Evolutionary conservation across 2,888 invertebrate species (phyloP), one percentile per base, ranked within the genome.

Genomic region (Agonopterix arenella): DNA sequence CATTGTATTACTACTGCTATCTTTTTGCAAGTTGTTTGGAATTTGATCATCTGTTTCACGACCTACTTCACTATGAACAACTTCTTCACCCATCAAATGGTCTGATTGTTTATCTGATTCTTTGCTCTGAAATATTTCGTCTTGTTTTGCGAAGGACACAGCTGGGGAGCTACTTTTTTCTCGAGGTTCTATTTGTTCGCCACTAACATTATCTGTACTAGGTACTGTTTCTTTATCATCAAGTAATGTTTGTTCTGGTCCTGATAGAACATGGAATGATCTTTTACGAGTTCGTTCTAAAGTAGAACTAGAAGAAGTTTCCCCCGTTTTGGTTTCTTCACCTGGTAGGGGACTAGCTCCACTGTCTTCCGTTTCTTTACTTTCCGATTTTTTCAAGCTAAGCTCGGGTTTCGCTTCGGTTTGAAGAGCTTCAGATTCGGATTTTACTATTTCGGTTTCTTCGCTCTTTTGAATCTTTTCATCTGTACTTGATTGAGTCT

Each of bases 201-300:
- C 60, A 57, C 71, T 75, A 3, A 68, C 55, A 54, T 69, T 75
- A 73, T 90, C 80, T 51, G 79, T 65, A 57, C 28, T 73, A 80
- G 61, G 59, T 50, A 28, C 28, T 4, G 51, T 58, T 58, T 70
- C 67, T 61, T 72, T 75, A 51, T 57, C 69, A 53, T 68, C 63
- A 36, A 59, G 59, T 36, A 64, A 42, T 11, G 59, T 59, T 60
- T 46, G 76, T 55, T 80, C 79, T 1, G 88, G 88, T 1, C 85
- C 85, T 18, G 86, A 80, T 56, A 89, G 64, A 18, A 89, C 68
- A 67, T 86, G 85, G 64, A 89, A 89, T 13, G 89, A 89, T 54
- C 78, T 73, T 67, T 78, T 84, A 49, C 90, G 81, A 4, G 77
- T 68, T 60, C 66, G 57, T 50, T 79, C 84, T 67, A 60, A 73